These are phyloP conservation scores for Chrysolina haemoptera DNA, from an alignment of 2,888 invertebrate species.

Conservation along the genomic window DNA sequence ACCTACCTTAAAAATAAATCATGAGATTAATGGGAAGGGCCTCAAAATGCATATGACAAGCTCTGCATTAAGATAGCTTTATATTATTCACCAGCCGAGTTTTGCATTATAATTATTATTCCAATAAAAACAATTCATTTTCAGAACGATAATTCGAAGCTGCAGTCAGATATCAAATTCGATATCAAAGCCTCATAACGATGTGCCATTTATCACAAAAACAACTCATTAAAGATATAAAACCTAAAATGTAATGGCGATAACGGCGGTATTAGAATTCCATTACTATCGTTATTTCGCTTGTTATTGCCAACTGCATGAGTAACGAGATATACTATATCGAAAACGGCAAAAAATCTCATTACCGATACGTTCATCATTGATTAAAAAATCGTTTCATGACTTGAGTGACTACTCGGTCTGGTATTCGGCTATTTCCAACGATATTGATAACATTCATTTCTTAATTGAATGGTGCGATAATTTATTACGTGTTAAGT, in stretches of 20 bases:
- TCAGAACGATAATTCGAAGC: background rate
- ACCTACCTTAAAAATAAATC: too few relatives aligned
- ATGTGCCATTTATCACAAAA: constrained; percentile 4
- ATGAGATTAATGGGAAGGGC: too few relatives aligned
- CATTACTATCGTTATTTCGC: constrained; percentile 35
- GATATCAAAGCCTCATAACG: constrained; percentile 1
- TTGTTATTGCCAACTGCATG: constrained; percentile 37
- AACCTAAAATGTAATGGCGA: constrained; percentile 28
- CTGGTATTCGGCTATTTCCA: constrained; percentile 17
- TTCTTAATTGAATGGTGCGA: constrained; percentile 10
- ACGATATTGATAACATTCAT: constrained; percentile 21
- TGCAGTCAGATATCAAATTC: background rate
- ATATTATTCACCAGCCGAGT: too few relatives aligned
- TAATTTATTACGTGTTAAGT: constrained; percentile 32
- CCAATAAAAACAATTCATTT: too few relatives aligned
- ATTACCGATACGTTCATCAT: constrained; percentile 26
- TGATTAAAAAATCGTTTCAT: constrained; percentile 32
- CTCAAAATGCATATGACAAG: too few relatives aligned
- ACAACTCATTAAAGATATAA: constrained; percentile 31
- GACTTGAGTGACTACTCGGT: constrained; percentile 23
- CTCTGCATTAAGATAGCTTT: too few relatives aligned
- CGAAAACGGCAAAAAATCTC: constrained; percentile 37
- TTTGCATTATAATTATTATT: too few relatives aligned
- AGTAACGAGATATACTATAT: constrained; percentile 38
- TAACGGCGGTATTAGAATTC: constrained; percentile 36